These are phyloP conservation scores for Megaceryle maxima DNA, from an alignment of 2,113 vertebrate genomes.

Conservation along the genomic window DNA sequence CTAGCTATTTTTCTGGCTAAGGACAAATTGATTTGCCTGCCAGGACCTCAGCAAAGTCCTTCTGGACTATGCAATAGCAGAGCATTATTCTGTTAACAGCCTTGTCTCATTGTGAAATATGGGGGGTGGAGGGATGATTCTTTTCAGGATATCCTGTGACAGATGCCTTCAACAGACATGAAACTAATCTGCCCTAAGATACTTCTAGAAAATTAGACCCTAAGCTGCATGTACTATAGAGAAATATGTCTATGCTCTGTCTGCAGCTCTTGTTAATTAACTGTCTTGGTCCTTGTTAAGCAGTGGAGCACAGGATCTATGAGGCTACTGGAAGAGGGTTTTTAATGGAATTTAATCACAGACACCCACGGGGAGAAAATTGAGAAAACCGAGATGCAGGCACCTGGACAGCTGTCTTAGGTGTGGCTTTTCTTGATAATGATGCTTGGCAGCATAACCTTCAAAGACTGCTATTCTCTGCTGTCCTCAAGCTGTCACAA, in stretches of 20 bases:
- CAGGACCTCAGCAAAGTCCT: not conserved
- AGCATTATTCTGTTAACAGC: not conserved
- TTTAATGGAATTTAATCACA: not conserved
- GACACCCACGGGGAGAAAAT: too few relatives aligned
- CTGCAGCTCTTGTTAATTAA: not conserved
- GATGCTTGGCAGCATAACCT: not conserved
- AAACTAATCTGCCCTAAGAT: slow-evolving; percentile 3
- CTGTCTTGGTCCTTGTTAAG: not conserved
- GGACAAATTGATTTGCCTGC: not conserved
- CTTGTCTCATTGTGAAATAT: not conserved
- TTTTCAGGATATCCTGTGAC: not conserved
- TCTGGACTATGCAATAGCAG: not conserved
- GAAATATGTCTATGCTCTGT: not conserved
- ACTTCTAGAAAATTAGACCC: not conserved
- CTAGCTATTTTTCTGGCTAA: not conserved
- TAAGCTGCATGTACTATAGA: not conserved
- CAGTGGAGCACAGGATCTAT: not conserved
- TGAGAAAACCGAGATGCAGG: not conserved
- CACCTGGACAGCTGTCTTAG: not conserved
- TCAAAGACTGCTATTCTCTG: not conserved
- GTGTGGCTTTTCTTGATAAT: accelerated
- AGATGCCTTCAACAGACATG: not conserved
- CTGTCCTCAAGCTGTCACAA: not conserved
- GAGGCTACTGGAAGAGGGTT: not conserved
- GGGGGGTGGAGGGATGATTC: too few relatives aligned